Base-by-base conservation (phyloP, 2,113 vertebrate genomes). In the Grantiella picta region DNA sequence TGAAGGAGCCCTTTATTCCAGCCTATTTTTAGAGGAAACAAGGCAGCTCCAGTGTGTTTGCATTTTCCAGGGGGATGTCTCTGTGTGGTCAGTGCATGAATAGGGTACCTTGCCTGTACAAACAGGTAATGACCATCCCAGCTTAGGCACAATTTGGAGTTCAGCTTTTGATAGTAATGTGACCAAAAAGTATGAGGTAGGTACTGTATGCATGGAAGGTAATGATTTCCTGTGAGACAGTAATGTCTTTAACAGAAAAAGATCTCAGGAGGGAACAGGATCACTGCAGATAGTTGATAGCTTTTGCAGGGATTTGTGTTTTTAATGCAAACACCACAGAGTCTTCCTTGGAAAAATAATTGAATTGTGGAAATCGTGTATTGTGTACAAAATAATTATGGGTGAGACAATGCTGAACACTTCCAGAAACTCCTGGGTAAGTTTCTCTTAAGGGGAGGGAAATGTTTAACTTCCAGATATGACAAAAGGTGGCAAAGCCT, bases 1-100 rank as follows among this genome's bases (percentile, higher is more conserved):
- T 86, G 91, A 97, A 97, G 91, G 92, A 89, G 69, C 35, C 56
- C 68, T 94, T 96, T 96, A 81, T 97, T 94, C 91, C n/a, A 15
- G 16, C 10, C 12, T 97, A 52, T 95, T 97, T 97, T 90, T 54
- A 90, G 90, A 95, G 82, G 92, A 91, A 97, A 95, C 84, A 94
- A 91, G 80, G 77, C 57, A 81, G 38, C 56, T 75, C 10, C 27
- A 28, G 47, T 11, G 54, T 71, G 89, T 84, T 84, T 94, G 57
- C 61, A 18, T 94, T 96, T 94, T 86, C 80, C 77, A 86, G 44
- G 86, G 60, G 72, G 49, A 38, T 91, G 73, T 78, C 69, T 92
- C 91, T 95, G 80, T 92, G 91, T 96, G 94, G 95, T 71, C 91
- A 50, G 22, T 5, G 50, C 31, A 61, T 82, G 86, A 93, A 57